These are phyloP conservation scores for Notospermus geniculatus DNA, from an alignment of 1,140 invertebrate species.

Conservation along the genomic window DNA sequence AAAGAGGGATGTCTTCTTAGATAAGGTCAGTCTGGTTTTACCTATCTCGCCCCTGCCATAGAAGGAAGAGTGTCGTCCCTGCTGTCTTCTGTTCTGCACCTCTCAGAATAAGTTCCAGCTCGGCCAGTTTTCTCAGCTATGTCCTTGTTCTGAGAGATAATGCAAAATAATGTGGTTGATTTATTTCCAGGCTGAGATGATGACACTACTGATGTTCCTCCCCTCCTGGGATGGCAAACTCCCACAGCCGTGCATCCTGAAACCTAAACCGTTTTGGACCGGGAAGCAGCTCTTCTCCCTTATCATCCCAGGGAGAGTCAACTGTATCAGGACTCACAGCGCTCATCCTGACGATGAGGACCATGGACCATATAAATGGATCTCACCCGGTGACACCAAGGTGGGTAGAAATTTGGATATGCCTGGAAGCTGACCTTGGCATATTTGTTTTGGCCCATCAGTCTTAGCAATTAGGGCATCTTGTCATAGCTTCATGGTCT, in stretches of 20 bases:
- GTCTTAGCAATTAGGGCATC: too few relatives aligned
- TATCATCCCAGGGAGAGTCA: constrained; percentile 98
- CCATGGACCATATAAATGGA: constrained; percentile 98
- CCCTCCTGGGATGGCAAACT: constrained; percentile 99
- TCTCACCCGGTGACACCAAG: constrained; percentile 98
- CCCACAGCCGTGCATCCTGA: constrained; percentile 96
- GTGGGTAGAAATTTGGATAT: too few relatives aligned
- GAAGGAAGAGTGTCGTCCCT: too few relatives aligned
- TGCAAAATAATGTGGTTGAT: too few relatives aligned
- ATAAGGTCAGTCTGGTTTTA: constrained; percentile 76
- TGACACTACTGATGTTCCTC: constrained; percentile 98
- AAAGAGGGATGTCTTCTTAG: constrained; percentile 96
- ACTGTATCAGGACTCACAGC: constrained; percentile 95
- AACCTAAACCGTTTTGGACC: constrained; percentile 98
- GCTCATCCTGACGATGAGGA: constrained; percentile 99
- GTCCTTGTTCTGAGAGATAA: too few relatives aligned
- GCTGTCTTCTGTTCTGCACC: too few relatives aligned
- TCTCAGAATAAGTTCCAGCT: too few relatives aligned
- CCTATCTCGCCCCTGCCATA: too few relatives aligned
- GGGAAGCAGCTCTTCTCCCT: constrained; percentile 96
- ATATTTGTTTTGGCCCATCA: too few relatives aligned
- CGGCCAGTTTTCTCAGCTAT: too few relatives aligned
- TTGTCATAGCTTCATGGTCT: too few relatives aligned
- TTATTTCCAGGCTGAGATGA: constrained; percentile 70
- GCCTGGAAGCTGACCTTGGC: too few relatives aligned